Evolutionary conservation across 30 jellyfish, hydroid and myxozoan species (phyloP), one percentile per base, ranked within the genome.

Genomic region (Cassiopea andromeda): DNA sequence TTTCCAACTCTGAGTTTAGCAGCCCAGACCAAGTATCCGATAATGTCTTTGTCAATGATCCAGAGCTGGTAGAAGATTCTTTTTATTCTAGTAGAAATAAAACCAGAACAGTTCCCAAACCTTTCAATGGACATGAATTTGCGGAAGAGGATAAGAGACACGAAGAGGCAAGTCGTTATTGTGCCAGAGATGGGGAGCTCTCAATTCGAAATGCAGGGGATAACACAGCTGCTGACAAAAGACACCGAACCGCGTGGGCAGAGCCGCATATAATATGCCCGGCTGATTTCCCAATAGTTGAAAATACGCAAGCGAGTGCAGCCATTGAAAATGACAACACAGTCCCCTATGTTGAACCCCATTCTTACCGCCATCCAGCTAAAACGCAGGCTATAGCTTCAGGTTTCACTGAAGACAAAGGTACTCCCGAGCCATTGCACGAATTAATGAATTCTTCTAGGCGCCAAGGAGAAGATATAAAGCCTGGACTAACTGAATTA

Each of bases 231-330:
- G 14, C 5, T 7, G 64, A 46, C 38, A 75, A 18, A 44, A 38
- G 18, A 46, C 83, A 58, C 7, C 83, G 83, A 18, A 75, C 83
- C 8, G 83, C 83, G 12, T 75, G 83, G 83, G 38, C 83, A 18
- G 83, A 75, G 60, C 83, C 83, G 17, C 64, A 75, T 44, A 17
- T 75, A 1, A 58, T 75, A 3, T 43, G 46, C 60, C 83, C 83
- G 14, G 83, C 60, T 75, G 83, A 75, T 54, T 75, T 75, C 27
- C 83, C 83, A 27, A 13, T 64, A 5, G 27, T 64, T 14, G 73
- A 7, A 17, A 38, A 50, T 14, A 0, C 60, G 1, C 69, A 75
- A 46, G 12, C 9, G 1, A 75, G 83, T 46, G 83, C 46, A n/a
- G 83, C 60, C 7, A 17, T 64, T 64, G 83, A 75, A 0, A 17